Evolutionary conservation across 2,113 vertebrate species (phyloP).

Genomic region (Zosterops pallidus): DNA sequence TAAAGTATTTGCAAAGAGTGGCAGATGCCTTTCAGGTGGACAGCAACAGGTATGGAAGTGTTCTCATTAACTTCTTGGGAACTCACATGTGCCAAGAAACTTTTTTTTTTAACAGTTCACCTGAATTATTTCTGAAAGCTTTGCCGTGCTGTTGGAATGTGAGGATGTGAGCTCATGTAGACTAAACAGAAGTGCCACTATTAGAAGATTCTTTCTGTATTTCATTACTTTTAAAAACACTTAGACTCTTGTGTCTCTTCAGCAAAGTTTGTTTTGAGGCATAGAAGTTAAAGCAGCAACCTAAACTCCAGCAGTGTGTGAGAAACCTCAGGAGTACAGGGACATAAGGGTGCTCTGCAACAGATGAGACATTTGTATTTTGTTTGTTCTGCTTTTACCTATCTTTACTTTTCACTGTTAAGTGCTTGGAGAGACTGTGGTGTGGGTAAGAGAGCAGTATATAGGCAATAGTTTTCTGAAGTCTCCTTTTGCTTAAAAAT

Average conservation of each 20-base stretch:
- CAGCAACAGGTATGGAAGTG: background rate
- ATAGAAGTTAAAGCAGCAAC: background rate
- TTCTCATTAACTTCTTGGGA: background rate
- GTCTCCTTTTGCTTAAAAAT: background rate
- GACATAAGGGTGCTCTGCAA: constrained; percentile 9
- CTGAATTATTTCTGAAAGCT: background rate
- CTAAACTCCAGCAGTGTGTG: background rate
- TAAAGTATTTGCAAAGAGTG: background rate
- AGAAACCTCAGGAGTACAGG: background rate
- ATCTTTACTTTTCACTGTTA: background rate
- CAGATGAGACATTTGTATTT: background rate
- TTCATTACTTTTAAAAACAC: background rate
- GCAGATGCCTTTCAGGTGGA: background rate
- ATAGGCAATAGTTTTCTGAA: background rate
- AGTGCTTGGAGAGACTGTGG: background rate
- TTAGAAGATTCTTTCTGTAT: background rate
- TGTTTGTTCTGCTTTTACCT: background rate
- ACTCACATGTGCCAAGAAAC: background rate
- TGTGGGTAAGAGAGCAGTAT: background rate
- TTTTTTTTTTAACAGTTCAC: background rate
- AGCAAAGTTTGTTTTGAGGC: background rate
- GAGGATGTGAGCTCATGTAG: background rate
- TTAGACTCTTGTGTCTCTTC: background rate
- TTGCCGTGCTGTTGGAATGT: background rate
- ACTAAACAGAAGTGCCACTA: background rate